These are phyloP conservation scores for Drosophila algonquin DNA, from an alignment of 2,888 invertebrate genomes.

Conservation along the genomic window DNA sequence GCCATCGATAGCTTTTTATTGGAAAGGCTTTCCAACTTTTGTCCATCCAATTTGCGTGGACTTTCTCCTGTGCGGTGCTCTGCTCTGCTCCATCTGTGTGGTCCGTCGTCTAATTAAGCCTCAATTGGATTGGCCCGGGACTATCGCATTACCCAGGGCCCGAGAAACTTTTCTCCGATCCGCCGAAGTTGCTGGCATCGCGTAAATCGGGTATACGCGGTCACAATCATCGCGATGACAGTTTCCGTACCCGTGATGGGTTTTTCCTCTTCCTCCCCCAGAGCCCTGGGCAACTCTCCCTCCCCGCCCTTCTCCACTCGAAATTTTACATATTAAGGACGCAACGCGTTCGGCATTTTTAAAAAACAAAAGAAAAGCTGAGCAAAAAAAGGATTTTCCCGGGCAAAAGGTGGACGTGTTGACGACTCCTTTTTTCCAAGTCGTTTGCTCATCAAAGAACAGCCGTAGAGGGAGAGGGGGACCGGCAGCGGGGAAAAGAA, in stretches of 20 bases:
- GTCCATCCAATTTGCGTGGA: constrained; percentile 34
- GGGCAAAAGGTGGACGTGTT: constrained; percentile 40
- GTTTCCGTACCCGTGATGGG: constrained; percentile 47
- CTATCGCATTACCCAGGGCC: constrained; percentile 43
- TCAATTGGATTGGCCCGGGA: constrained; percentile 62
- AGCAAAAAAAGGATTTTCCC: constrained; percentile 62
- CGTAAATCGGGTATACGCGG: constrained; percentile 52
- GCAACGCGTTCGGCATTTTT: constrained; percentile 71
- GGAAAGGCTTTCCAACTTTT: constrained; percentile 30
- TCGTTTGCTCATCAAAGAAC: constrained; percentile 59
- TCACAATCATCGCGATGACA: constrained; percentile 70
- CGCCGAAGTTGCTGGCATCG: constrained; percentile 47
- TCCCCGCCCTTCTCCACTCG: constrained; percentile 28
- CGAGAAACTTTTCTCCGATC: constrained; percentile 48
- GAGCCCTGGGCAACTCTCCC: constrained; percentile 52
- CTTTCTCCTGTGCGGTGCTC: neutral
- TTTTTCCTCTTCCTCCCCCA: constrained; percentile 22
- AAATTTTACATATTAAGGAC: constrained; percentile 74
- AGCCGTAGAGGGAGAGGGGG: neutral
- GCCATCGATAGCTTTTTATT: constrained; percentile 16
- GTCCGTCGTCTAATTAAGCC: constrained; percentile 59
- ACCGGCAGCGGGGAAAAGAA: constrained; percentile 47
- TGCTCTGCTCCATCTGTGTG: neutral
- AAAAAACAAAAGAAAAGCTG: constrained; percentile 20
- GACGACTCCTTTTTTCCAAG: constrained; percentile 62